phyloP scores from a whole-genome alignment of 2,888 invertebrate genomes.

The Seira sanloemensis region DNA sequence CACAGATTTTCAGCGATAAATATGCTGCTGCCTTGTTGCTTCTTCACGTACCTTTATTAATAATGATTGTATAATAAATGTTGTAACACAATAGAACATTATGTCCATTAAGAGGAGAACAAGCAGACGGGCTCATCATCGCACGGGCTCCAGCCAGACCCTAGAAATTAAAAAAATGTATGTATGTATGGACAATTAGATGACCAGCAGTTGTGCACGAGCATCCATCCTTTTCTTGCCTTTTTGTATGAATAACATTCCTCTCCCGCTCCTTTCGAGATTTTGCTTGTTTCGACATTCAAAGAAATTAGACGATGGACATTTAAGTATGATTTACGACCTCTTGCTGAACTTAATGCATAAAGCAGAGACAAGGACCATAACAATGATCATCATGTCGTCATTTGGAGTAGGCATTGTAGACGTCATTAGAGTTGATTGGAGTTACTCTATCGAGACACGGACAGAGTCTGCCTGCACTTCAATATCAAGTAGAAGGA shows the following conservation, averaged over 20 bases:
- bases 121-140: slow-evolving; percentile 11
- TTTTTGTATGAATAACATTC: slow-evolving; percentile 29
- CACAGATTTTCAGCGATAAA: not conserved
- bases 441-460: not conserved
- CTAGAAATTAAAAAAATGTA: slow-evolving; percentile 7
- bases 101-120: not conserved
- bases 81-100: not conserved
- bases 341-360: slow-evolving; percentile 23
- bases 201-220: not conserved
- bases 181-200: not conserved
- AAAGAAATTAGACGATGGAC: slow-evolving; percentile 33
- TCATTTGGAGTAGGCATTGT: slow-evolving; percentile 1
- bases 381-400: slow-evolving; percentile 19
- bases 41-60: slow-evolving; percentile 8
- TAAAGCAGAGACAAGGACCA: slow-evolving; percentile 20
- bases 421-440: slow-evolving; percentile 4
- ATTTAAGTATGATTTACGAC: slow-evolving; percentile 54
- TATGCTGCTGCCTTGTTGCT: not conserved
- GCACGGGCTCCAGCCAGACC: slow-evolving; percentile 24
- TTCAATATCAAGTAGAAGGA: slow-evolving; percentile 14
- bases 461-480: not conserved
- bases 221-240: not conserved
- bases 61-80: slow-evolving; percentile 25
- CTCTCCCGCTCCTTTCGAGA: not conserved
- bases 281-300: slow-evolving; percentile 22